Percentiles rank a stretch among this genome's conserved stretches.
Conservation (phyloP, 2,797 vertebrate genomes). For the Pristis pectinata region DNA sequence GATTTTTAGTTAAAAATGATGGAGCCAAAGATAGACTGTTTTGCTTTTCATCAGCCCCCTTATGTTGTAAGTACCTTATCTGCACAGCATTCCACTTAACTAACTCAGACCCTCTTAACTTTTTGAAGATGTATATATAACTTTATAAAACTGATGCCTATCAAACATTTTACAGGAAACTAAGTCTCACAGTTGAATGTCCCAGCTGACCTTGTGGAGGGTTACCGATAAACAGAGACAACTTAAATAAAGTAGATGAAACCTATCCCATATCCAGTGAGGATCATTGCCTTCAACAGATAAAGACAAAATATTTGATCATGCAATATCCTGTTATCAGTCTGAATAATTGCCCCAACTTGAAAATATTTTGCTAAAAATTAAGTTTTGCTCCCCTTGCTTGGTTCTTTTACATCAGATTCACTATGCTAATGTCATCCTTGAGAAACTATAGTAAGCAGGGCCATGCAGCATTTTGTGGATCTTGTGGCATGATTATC, state of each 20-base stretch:
- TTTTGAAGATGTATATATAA: neutral
- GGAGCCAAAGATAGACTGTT: conserved; percentile 24
- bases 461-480: neutral
- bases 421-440: too few species aligned
- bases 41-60: neutral
- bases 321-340: neutral
- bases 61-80: neutral
- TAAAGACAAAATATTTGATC: neutral
- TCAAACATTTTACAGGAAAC: neutral
- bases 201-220: neutral
- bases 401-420: neutral
- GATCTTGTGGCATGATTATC: neutral
- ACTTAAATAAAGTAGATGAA: neutral
- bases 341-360: neutral
- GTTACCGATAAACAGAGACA: neutral
- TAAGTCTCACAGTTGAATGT: neutral
- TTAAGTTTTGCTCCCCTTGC: neutral
- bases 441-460: neutral
- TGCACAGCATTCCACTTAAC: conserved; percentile 14
- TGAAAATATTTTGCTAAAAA: neutral
- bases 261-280: neutral
- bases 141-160: neutral
- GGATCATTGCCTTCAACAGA: neutral
- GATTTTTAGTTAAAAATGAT: conserved; percentile 2
- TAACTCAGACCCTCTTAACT: neutral